A percentile compares a stretch with the other conserved stretches of the same genome.
Evolutionary conservation across 2,888 invertebrate genomes (phyloP).

Genomic region (Leptinotarsa haldemani): DNA sequence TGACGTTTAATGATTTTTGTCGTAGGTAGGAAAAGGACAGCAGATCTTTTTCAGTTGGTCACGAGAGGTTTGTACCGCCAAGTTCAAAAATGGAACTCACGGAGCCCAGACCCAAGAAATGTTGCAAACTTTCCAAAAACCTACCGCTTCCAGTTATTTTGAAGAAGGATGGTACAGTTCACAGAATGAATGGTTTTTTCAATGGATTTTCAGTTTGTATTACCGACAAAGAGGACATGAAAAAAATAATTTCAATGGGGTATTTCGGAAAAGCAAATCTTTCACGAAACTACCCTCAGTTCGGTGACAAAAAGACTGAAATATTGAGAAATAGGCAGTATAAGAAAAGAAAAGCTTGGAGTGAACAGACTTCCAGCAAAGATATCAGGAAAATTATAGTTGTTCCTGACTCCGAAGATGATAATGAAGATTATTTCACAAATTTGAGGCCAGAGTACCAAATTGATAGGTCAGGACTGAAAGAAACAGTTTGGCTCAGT

Average conservation of each 20-base stretch:
- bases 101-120: constrained; percentile 22
- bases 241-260: constrained; percentile 76
- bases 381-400: constrained; percentile 68
- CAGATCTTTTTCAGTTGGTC: constrained; percentile 20
- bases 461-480: constrained; percentile 70
- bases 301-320: constrained; percentile 63
- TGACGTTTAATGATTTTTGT: constrained; percentile 16
- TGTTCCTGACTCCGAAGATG: constrained; percentile 76
- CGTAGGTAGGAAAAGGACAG: constrained; percentile 8
- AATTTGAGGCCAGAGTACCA: constrained; percentile 72
- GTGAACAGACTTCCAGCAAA: constrained; percentile 31
- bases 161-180: constrained; percentile 66
- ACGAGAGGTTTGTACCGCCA: constrained; percentile 6
- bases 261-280: constrained; percentile 79
- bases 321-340: constrained; percentile 74
- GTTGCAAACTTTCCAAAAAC: constrained; percentile 61
- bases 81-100: constrained; percentile 47
- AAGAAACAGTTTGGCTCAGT: constrained; percentile 76
- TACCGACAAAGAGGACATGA: constrained; percentile 71
- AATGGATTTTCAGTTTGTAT: constrained; percentile 78
- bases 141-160: constrained; percentile 64
- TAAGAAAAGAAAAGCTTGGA: constrained; percentile 67
- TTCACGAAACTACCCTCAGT: constrained; percentile 60
- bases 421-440: constrained; percentile 73
- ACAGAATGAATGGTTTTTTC: constrained; percentile 72